Evolutionary conservation across 1,140 invertebrate species (phyloP), one percentile per base, ranked within the genome.

Genomic region (Cephus cinctus): DNA sequence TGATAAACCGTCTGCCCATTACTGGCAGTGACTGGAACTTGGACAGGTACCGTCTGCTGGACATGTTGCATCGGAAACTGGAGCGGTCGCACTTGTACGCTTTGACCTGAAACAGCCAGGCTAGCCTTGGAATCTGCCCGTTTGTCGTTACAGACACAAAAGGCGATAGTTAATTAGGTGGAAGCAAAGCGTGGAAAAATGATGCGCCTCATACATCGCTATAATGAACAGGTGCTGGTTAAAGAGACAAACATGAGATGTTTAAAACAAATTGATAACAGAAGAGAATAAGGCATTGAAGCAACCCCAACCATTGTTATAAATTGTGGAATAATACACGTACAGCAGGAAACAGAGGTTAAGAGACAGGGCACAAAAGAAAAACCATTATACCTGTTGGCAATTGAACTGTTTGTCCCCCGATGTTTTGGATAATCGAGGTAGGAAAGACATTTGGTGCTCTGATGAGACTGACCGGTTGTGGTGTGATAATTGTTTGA

Each of bases 1-100:
- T 96, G 93, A 68, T 93, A 92, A 42, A 96, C 84, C 0, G 92
- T 96, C 71, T 96, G 93, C 0, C 94, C 94, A 72, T 89, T 90
- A 12, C 85, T 84, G 5, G 89, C 86, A 48, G 90, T 89, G 43
- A 97, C 91, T 1, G 94, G 94, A 30, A 96, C 87, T 77, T 96
- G 92, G 11, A 96, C 89, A 0, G 93, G 92, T 32, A 96, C 90
- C 12, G 89, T 89, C 67, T 91, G 89, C 48, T 76, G 73, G 11
- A 76, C 63, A 25, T 77, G 75, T 68, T 90, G 86, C 73, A 92
- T 81, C 6, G 86, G 86, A 56, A 92, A 84, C 67, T 93, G 90
- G 3, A 93, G 69, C 12, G 79, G 83, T 4, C 85, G 76, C 1
- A 90, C 83, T 47, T 88, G 84, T 14, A 93, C 83, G 63, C 86